phyloP scores from a whole-genome alignment of 1,140 invertebrate genomes.

The Drosophila nigromelanica region DNA sequence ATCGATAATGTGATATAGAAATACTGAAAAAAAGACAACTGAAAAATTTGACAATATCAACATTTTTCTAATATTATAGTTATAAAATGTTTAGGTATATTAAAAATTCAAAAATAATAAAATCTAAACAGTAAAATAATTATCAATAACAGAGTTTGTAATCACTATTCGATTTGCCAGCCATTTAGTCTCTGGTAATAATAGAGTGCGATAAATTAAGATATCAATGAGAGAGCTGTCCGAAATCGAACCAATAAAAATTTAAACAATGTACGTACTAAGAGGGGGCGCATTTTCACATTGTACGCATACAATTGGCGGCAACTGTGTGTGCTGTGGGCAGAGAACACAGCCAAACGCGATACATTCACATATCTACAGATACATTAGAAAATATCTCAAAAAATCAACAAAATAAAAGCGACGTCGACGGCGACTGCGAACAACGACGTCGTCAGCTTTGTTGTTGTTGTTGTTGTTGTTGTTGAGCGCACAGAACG shows the following conservation, averaged over 20 bases:
- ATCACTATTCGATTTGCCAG: too few relatives aligned
- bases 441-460: slow-evolving; percentile 17
- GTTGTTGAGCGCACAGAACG: slow-evolving; percentile 52
- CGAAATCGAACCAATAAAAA: too few relatives aligned
- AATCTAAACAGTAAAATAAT: too few relatives aligned
- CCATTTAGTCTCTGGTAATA: too few relatives aligned
- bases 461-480: slow-evolving; percentile 24
- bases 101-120: background rate
- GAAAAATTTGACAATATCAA: too few relatives aligned
- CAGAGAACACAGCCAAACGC: slow-evolving; percentile 21
- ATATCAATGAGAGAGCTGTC: too few relatives aligned
- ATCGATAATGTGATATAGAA: too few relatives aligned
- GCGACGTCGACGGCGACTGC: slow-evolving; percentile 23
- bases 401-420: slow-evolving; percentile 78
- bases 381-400: slow-evolving; percentile 82
- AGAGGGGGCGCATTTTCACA: background rate
- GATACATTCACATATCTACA: slow-evolving; percentile 65
- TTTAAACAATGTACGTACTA: background rate
- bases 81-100: too few relatives aligned
- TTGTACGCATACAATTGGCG: slow-evolving; percentile 44
- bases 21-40: too few relatives aligned
- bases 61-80: too few relatives aligned
- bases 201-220: too few relatives aligned
- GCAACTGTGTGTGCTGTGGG: slow-evolving; percentile 40
- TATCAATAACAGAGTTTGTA: too few relatives aligned